phyloP scores from a whole-genome alignment of 2,888 invertebrate genomes.

The Dendrolimus houi region DNA sequence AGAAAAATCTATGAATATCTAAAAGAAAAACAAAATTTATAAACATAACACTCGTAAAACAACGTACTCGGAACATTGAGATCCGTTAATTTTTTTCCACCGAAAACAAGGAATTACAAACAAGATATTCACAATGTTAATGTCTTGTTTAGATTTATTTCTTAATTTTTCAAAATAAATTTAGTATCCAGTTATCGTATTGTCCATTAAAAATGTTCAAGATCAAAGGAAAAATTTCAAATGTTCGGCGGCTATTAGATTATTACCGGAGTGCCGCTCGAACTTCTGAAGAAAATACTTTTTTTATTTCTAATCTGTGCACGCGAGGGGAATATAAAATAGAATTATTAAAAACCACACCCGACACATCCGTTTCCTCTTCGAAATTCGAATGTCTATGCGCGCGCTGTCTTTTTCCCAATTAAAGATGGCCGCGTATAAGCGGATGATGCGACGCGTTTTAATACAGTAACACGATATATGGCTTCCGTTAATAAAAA shows the following conservation, averaged over 20 bases:
- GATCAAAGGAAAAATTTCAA: conserved; percentile 44
- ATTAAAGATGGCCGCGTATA: conserved; percentile 32
- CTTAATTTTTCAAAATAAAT: conserved; percentile 8
- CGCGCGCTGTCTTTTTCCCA: conserved; percentile 28
- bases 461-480: neutral
- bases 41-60: neutral
- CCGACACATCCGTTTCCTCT: conserved; percentile 66
- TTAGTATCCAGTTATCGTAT: conserved; percentile 16
- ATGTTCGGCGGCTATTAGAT: conserved; percentile 43
- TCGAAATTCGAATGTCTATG: conserved; percentile 30
- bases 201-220: conserved; percentile 28
- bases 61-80: neutral
- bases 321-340: conserved; percentile 54
- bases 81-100: neutral
- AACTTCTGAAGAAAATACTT: conserved; percentile 23
- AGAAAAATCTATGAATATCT: neutral
- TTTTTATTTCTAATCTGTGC: conserved; percentile 55
- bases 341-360: conserved; percentile 65
- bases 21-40: neutral
- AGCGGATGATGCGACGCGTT: conserved; percentile 23
- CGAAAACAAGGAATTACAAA: neutral
- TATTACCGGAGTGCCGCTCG: conserved; percentile 22
- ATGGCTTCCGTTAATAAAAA: neutral
- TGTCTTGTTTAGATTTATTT: conserved; percentile 9
- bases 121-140: neutral